A percentile compares a stretch with the other conserved stretches of the same genome.
phyloP scores from a whole-genome alignment of 2,113 vertebrate genomes.

The Sander lucioperca region DNA sequence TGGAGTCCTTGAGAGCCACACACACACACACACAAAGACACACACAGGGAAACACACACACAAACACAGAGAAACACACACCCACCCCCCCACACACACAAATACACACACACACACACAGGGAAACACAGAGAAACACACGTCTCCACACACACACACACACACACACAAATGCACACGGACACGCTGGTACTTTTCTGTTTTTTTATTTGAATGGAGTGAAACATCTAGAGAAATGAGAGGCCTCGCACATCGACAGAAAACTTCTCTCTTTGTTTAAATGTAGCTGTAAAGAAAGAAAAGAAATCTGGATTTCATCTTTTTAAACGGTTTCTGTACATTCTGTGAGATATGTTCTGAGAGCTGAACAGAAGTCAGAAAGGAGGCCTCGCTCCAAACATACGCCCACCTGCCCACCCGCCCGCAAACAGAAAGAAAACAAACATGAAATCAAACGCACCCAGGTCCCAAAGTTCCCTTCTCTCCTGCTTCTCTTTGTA shows the following conservation, averaged over 20 bases:
- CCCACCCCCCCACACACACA: too few relatives aligned
- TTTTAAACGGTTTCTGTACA: constrained; percentile 79
- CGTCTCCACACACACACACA: too few relatives aligned
- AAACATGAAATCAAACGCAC: background rate
- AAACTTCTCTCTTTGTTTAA: background rate
- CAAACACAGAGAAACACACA: too few relatives aligned
- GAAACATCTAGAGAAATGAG: background rate
- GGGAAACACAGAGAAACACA: too few relatives aligned
- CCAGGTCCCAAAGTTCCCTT: too few relatives aligned
- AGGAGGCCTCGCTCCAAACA: constrained; percentile 47
- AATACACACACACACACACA: too few relatives aligned
- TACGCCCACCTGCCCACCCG: background rate
- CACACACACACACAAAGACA: too few relatives aligned
- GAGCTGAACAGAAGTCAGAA: constrained; percentile 75
- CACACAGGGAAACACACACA: too few relatives aligned
- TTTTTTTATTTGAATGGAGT: background rate
- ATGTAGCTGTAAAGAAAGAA: constrained; percentile 74
- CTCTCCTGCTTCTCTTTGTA: too few relatives aligned
- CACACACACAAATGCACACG: too few relatives aligned
- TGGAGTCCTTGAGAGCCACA: constrained; percentile 79
- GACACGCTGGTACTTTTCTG: too few relatives aligned
- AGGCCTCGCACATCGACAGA: constrained; percentile 79
- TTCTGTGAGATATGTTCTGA: constrained; percentile 84
- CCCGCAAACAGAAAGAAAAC: background rate
- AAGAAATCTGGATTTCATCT: constrained; percentile 17